Evolutionary conservation across 2,113 vertebrate species (phyloP), one percentile per base, ranked within the genome.

Genomic region (Sprattus sprattus): DNA sequence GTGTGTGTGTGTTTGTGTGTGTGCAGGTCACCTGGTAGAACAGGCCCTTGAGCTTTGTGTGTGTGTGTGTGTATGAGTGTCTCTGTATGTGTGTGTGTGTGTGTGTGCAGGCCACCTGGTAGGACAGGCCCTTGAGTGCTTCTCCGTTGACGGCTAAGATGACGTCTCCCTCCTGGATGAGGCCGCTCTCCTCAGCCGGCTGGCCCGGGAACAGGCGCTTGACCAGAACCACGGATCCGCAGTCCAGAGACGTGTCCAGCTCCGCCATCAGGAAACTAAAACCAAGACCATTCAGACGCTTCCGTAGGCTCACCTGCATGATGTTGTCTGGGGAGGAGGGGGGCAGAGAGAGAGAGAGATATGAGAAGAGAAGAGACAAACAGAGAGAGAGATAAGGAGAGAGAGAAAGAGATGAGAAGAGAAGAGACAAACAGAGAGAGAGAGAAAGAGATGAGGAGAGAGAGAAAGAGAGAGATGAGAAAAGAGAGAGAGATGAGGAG

Each of bases 211-310:
- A 98, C 32, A 99, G 94, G 85, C 92, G 89, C 91, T 97, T 97
- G 86, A 97, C 95, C 81, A 95, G 93, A 80, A 98, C 91, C 54
- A 97, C 89, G 44, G 91, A 92, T 82, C 91, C 92, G 57, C 89
- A 89, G 57, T 92, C 93, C 85, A 81, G 89, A 9, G 93, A 90
- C 0, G 93, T 94, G 87, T 95, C 86, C 0, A 93, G 89, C 90
- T 95, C 95, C 83, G 92, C 93, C 88, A 97, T 95, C 81, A 97
- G 88, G 81, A 98, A 97, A 84, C 96, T 97, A 90, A 98, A 98
- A 80, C 97, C 97, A 2, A 98, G 93, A 8, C 97, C 96, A 5
- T 89, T 93, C 71, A 92, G 89, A 39, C 93, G 95, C 92, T 97
- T 97, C 81, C 84, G 96, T 89, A 98, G 88, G 46, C 89, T 96